A percentile compares a stretch with the other conserved stretches of the same genome.
Evolutionary conservation across 2,113 vertebrate genomes (phyloP).

Genomic region (Aspiorhynchus laticeps): DNA sequence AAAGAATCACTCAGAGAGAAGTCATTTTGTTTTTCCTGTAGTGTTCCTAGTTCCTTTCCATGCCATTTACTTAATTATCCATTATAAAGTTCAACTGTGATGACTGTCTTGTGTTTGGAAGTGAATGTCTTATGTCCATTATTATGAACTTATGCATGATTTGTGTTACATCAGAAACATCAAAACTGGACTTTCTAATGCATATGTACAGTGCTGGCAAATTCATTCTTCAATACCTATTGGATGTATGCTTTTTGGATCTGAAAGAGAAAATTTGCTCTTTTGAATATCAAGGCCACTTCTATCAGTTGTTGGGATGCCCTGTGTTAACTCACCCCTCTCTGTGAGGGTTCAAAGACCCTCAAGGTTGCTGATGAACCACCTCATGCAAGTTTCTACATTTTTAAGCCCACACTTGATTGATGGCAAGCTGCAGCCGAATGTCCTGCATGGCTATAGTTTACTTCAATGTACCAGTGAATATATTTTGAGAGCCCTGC

Average conservation of each 20-base stretch:
- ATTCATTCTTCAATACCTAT: too few species aligned
- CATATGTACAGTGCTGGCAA: not conserved
- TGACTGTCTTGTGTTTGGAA: not conserved
- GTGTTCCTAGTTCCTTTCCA: not conserved
- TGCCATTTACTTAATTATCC: not conserved
- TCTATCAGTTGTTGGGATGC: not conserved
- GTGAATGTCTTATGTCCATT: not conserved
- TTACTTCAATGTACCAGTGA: not conserved
- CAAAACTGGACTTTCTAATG: not conserved
- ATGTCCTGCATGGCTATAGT: not conserved
- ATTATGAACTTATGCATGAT: not conserved
- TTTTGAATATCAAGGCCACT: not conserved
- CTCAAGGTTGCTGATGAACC: not conserved
- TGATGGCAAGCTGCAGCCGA: not conserved
- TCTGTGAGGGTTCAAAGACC: not conserved
- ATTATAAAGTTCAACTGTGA: not conserved
- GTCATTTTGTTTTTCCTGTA: not conserved
- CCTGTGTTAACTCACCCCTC: not conserved
- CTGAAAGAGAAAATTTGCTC: not conserved
- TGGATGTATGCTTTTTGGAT: not conserved
- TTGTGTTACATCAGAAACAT: not conserved
- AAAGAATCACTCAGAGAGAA: not conserved
- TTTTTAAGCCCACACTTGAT: not conserved
- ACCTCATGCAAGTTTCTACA: not conserved
- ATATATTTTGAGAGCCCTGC: conserved; percentile 38